Percentiles rank a stretch among this genome's conserved stretches.
Evolutionary conservation across 2,113 vertebrate species (phyloP).

Genomic region (Microcebus lehilahytsara): DNA sequence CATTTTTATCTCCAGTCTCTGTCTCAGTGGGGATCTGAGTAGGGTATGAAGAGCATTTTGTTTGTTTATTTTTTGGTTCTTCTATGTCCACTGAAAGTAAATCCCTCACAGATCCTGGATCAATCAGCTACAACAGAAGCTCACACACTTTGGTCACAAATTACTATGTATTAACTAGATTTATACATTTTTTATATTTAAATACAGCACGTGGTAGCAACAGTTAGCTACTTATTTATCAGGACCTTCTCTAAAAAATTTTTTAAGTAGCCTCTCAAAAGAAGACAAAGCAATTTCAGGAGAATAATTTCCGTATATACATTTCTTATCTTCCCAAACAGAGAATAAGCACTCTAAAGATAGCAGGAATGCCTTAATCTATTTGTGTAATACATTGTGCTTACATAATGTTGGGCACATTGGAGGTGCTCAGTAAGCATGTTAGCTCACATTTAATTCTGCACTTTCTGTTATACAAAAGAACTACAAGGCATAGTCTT

Average conservation of each 20-base stretch:
- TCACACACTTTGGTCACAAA: neutral
- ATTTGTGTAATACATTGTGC: neutral
- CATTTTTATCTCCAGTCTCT: neutral
- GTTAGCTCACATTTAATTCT: neutral
- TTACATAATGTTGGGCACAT: neutral
- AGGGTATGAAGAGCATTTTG: neutral
- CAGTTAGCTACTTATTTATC: neutral
- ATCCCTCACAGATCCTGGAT: neutral
- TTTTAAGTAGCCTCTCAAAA: neutral
- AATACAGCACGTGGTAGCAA: neutral
- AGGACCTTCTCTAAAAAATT: neutral
- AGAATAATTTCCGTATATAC: neutral
- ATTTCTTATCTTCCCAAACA: neutral
- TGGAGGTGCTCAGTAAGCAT: neutral
- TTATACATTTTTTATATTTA: neutral
- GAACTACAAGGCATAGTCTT: neutral
- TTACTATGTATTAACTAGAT: neutral
- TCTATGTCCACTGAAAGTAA: neutral
- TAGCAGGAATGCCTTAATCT: neutral
- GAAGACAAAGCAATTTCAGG: neutral
- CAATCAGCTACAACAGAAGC: neutral
- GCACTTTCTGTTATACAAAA: neutral
- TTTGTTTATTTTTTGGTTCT: neutral
- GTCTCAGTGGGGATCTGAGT: neutral
- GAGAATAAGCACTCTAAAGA: neutral